Conservation (phyloP, 2,888 invertebrate genomes). For the Branchellion lobata region DNA sequence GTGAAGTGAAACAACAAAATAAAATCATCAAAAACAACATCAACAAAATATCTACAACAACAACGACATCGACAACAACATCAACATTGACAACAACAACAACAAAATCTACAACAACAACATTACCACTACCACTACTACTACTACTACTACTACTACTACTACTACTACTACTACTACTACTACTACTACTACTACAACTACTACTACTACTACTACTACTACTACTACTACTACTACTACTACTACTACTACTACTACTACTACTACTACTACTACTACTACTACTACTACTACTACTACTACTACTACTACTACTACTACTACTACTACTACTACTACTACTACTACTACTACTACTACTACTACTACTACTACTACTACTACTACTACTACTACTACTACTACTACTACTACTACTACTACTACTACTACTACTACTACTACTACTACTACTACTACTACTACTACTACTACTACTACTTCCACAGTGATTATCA, state of each 20-base stretch:
- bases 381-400: conserved; percentile 29
- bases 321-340: conserved; percentile 24
- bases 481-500: no score
- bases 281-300: conserved; percentile 36
- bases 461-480: no score
- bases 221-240: conserved; percentile 32
- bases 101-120: background rate
- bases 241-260: conserved; percentile 39
- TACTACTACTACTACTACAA: background rate
- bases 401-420: no score
- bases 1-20: no score
- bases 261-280: conserved; percentile 40
- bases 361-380: conserved; percentile 38
- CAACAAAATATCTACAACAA: no score
- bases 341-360: conserved; percentile 35
- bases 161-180: conserved; percentile 1
- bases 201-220: conserved; percentile 34
- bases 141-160: conserved; percentile 4
- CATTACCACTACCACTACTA: conserved; percentile 9
- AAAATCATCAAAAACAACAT: no score
- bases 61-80: background rate
- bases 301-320: conserved; percentile 29
- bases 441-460: no score
- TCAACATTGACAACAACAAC: background rate
- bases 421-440: no score